Conservation (phyloP, 2,113 vertebrate species). For the Morone chrysops region DNA sequence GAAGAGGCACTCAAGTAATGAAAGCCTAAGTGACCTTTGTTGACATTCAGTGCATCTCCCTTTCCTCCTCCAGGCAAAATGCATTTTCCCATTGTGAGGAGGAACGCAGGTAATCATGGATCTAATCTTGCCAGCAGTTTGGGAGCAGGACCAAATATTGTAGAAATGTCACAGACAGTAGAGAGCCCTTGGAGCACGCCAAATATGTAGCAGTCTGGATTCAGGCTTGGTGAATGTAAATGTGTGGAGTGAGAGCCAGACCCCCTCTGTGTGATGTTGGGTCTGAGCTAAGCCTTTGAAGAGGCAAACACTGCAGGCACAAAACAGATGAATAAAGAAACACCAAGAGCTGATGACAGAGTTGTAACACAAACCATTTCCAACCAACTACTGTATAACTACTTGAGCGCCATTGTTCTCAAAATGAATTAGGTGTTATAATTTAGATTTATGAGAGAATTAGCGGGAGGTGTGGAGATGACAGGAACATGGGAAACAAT, state of each 20-base stretch:
- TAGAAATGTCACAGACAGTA: conserved; percentile 60
- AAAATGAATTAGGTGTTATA: not conserved
- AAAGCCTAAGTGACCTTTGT: conserved; percentile 44
- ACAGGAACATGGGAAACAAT: conserved; percentile 6
- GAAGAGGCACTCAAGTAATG: conserved; percentile 26
- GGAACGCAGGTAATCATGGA: conserved; percentile 32
- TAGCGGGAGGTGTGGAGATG: not conserved
- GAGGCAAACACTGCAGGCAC: no score
- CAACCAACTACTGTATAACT: not conserved
- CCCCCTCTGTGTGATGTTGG: not conserved
- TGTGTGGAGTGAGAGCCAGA: conserved; percentile 21
- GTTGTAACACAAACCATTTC: not conserved
- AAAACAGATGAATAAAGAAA: not conserved
- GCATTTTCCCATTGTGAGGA: conserved; percentile 20
- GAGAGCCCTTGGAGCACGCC: conserved; percentile 5
- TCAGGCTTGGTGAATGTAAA: conserved; percentile 29
- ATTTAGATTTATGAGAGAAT: not conserved
- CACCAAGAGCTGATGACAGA: not conserved
- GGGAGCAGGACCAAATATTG: conserved; percentile 42
- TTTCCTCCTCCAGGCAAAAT: conserved; percentile 48
- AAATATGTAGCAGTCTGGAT: conserved; percentile 9
- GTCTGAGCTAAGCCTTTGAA: not conserved
- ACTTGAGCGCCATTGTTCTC: not conserved
- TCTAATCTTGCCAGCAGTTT: conserved; percentile 27
- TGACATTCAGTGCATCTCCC: conserved; percentile 46